Conservation (phyloP, 2,888 invertebrate species). For the Dryobota labecula region DNA sequence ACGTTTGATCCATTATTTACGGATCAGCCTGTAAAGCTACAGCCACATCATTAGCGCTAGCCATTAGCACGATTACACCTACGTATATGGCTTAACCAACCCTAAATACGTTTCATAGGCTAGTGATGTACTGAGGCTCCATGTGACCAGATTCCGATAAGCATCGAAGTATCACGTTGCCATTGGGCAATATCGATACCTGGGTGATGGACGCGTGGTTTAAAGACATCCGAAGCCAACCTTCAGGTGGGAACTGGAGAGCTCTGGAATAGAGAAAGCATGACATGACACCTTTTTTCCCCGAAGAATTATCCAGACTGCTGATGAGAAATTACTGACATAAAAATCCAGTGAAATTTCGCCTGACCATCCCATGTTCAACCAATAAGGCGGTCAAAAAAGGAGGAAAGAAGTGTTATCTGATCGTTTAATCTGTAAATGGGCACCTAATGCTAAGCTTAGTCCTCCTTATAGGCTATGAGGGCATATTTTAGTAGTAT, state of each 20-base stretch:
- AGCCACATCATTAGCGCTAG: conserved; percentile 5
- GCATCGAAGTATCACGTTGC: conserved; percentile 94
- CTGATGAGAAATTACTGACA: not conserved
- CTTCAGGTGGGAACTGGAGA: conserved; percentile 98
- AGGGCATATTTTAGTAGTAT: not conserved
- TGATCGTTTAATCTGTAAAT: not conserved
- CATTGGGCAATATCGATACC: conserved; percentile 96
- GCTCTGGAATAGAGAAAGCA: conserved; percentile 92
- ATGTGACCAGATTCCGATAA: conserved; percentile 98
- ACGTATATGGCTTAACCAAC: not conserved
- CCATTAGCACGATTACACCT: conserved; percentile 11
- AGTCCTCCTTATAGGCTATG: no score
- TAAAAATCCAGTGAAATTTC: not conserved
- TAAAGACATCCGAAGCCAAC: conserved; percentile 97
- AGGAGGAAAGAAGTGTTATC: not conserved
- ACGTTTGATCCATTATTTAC: no score
- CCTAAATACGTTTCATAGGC: conserved; percentile 82
- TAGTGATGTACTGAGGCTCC: conserved; percentile 93
- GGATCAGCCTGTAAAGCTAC: no score
- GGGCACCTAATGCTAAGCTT: not conserved
- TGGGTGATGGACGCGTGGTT: conserved; percentile 98
- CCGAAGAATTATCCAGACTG: not conserved
- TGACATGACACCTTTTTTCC: not conserved
- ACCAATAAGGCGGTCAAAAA: not conserved
- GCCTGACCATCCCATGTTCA: not conserved